Evolutionary conservation across 2,888 invertebrate genomes (phyloP), one percentile per base, ranked within the genome.

Genomic region (Magallana nippona): DNA sequence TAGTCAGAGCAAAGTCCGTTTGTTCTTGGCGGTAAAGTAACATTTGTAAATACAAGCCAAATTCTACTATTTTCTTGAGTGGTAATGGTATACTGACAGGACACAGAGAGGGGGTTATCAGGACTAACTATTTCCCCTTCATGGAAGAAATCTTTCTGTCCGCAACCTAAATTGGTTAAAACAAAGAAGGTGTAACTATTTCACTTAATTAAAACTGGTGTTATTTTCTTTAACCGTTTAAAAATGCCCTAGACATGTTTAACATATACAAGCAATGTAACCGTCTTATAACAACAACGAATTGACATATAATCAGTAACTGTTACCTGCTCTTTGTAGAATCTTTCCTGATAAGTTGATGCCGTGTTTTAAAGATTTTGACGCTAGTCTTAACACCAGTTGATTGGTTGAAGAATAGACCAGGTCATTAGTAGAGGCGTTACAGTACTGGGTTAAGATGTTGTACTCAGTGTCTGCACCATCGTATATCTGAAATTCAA

Each of bases 1-100:
- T 71, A 71, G 11, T 71, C 71, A 27, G 71, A 27, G 32, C 71
- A 71, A 71, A 32, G 13, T 27, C 71, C 71, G 22, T 71, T 71
- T 5, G 19, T 13, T 27, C 71, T 71, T 32, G 22, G 13, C 32
- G 71, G 27, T 32, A 71, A 71, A 3, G 71, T 22, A 2, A 71
- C 11, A 32, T 71, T 27, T 10, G 22, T 71, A 19, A 32, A 71
- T 13, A 71, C 27, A 32, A 71, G 27, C 71, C 27, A 27, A 8
- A 71, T 27, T 22, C 71, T 22, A 71, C 71, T 71, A 0, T 27
- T 0, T 71, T 27, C 15, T 11, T 71, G 27, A 13, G 71, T 71
- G 15, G 22, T 71, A 27, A 71, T 32, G 2, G 27, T 11, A 15
- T 71, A 71, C 27, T 15, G 71, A 71, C 71, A 71, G 27, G 71